phyloP scores from a whole-genome alignment of 2,797 vertebrate genomes.

The Rhabdophis nuchalis region DNA sequence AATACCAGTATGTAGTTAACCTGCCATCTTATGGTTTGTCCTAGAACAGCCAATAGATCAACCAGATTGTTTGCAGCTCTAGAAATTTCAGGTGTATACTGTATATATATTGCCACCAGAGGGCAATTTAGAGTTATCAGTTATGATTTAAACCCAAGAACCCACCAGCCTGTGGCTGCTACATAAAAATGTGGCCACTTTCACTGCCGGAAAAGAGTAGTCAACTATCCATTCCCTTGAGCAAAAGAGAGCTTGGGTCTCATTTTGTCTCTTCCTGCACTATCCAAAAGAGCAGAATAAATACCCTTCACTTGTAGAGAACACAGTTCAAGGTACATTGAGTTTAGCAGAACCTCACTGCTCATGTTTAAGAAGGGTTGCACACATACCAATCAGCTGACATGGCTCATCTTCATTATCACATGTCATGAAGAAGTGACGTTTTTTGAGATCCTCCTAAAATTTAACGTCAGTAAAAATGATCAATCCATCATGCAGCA shows the following conservation, averaged over 20 bases:
- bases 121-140: not conserved
- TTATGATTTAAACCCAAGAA: not conserved
- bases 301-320: not conserved
- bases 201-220: not conserved
- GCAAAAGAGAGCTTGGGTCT: not conserved
- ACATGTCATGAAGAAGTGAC: slow-evolving; percentile 59
- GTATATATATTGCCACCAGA: not conserved
- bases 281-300: not conserved
- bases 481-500: not conserved
- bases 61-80: not conserved
- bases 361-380: slow-evolving; percentile 34
- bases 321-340: slow-evolving; percentile 1
- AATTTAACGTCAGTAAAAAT: slow-evolving; percentile 35
- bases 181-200: not conserved
- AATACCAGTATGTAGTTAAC: not conserved
- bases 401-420: slow-evolving; percentile 70
- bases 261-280: not conserved
- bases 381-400: slow-evolving; percentile 84
- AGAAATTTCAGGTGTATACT: not conserved
- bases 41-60: not conserved
- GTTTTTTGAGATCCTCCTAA: slow-evolving; percentile 78
- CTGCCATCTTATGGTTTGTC: not conserved
- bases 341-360: slow-evolving; percentile 44
- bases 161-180: not conserved
- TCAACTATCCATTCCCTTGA: no score